Percentiles rank a stretch among this genome's conserved stretches.
These are phyloP conservation scores for Phalacrocorax aristotelis DNA, from an alignment of 2,113 vertebrate species.

Conservation along the genomic window DNA sequence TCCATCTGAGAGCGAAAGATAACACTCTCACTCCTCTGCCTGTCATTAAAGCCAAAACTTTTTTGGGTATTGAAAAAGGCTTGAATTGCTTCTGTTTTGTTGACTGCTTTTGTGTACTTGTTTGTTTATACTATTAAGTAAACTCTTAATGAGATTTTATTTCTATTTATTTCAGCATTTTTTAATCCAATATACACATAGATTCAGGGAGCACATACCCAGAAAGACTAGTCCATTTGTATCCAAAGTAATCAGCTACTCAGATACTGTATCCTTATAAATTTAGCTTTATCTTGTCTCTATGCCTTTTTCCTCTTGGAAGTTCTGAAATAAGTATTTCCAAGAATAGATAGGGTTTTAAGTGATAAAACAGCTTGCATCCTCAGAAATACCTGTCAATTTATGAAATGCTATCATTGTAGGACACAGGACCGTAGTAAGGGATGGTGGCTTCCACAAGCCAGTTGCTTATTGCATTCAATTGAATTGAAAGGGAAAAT, in stretches of 20 bases:
- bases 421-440: neutral
- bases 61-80: neutral
- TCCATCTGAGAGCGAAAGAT: neutral
- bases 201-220: neutral
- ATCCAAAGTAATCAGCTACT: neutral
- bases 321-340: neutral
- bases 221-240: neutral
- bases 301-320: neutral
- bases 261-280: neutral
- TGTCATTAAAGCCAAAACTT: neutral
- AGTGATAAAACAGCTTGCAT: neutral
- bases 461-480: neutral
- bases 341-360: neutral
- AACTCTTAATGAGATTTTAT: neutral
- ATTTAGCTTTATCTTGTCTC: neutral
- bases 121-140: neutral
- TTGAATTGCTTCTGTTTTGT: neutral
- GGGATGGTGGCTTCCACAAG: neutral
- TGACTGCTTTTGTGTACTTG: neutral
- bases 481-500: neutral
- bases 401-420: neutral
- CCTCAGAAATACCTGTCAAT: rapidly evolving
- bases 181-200: neutral
- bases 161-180: neutral
- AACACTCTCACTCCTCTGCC: neutral